Percentiles rank a stretch among this genome's conserved stretches.
phyloP scores from a whole-genome alignment of 2,888 invertebrate genomes.

The Drosophila rellima region DNA sequence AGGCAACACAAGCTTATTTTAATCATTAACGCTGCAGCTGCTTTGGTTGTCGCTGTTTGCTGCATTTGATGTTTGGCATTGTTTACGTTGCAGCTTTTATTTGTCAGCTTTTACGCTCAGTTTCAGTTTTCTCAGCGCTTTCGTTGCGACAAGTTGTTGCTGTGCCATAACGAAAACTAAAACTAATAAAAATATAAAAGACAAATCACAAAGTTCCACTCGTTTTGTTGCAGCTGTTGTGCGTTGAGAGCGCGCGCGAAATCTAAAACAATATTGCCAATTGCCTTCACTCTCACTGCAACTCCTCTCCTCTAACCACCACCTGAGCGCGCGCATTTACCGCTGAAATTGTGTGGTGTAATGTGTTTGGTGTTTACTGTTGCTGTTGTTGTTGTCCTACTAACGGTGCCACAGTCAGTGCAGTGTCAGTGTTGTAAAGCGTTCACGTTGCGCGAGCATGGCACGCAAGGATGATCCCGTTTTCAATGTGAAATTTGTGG shows the following conservation, averaged over 20 bases:
- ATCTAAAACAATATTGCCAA: constrained; percentile 8
- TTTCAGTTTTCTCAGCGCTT: constrained; percentile 84
- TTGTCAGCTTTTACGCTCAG: constrained; percentile 75
- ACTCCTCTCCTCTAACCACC: not conserved
- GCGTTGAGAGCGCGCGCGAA: constrained; percentile 43
- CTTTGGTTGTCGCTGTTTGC: constrained; percentile 31
- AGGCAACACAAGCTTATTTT: constrained; percentile 53
- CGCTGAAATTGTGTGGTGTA: constrained; percentile 18
- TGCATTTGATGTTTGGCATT: constrained; percentile 67
- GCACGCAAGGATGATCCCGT: constrained; percentile 84
- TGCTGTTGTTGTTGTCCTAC: constrained; percentile 18
- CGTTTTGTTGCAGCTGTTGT: constrained; percentile 24
- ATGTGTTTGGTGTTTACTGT: constrained; percentile 32
- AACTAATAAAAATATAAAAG: constrained; percentile 3
- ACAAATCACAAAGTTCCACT: constrained; percentile 8
- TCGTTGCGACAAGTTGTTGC: constrained; percentile 83
- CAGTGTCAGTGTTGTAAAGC: constrained; percentile 50
- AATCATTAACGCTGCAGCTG: constrained; percentile 65
- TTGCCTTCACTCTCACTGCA: not conserved
- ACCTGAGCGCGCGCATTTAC: constrained; percentile 16
- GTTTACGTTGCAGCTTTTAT: constrained; percentile 76
- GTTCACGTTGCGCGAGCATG: constrained; percentile 57
- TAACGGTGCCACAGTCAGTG: constrained; percentile 23
- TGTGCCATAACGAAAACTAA: constrained; percentile 37
- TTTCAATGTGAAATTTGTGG: constrained; percentile 83